phyloP scores from a whole-genome alignment of 2,113 vertebrate genomes.

The Nothobranchius furzeri region DNA sequence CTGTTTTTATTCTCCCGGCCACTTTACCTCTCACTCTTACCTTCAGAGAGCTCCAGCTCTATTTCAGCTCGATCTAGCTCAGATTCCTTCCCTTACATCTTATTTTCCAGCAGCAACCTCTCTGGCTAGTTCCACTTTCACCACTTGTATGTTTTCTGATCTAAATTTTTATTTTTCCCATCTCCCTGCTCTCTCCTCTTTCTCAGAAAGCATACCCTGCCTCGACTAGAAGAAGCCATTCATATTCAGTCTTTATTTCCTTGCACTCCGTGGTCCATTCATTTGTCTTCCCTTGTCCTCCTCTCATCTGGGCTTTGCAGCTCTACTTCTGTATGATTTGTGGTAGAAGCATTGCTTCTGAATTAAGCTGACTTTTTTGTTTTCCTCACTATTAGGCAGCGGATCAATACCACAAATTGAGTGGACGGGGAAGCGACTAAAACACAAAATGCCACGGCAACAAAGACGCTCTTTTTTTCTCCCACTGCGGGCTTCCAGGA shows the following conservation, averaged over 20 bases:
- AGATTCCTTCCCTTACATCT: background rate
- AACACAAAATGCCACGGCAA: constrained; percentile 51
- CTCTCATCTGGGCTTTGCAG: constrained; percentile 34
- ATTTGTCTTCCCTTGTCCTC: constrained; percentile 26
- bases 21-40: background rate
- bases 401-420: constrained; percentile 73
- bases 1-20: background rate
- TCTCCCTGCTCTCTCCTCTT: constrained; percentile 1
- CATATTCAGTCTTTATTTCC: constrained; percentile 16
- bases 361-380: constrained; percentile 61
- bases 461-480: constrained; percentile 52
- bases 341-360: constrained; percentile 48
- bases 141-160: constrained; percentile 33
- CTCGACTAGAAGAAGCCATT: constrained; percentile 5
- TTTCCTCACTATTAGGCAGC: constrained; percentile 60
- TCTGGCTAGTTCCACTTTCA: constrained; percentile 17
- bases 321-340: constrained; percentile 25
- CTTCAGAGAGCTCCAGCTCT: constrained; percentile 6
- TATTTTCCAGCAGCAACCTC: constrained; percentile 9
- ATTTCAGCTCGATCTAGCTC: constrained; percentile 15
- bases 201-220: constrained; percentile 14
- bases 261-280: constrained; percentile 8
- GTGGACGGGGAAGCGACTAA: constrained; percentile 44
- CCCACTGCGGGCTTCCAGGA: constrained; percentile 18
- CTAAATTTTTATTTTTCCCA: constrained; percentile 38